These are phyloP conservation scores for Collichthys lucidus DNA, from an alignment of 2,113 vertebrate species.

Conservation along the genomic window DNA sequence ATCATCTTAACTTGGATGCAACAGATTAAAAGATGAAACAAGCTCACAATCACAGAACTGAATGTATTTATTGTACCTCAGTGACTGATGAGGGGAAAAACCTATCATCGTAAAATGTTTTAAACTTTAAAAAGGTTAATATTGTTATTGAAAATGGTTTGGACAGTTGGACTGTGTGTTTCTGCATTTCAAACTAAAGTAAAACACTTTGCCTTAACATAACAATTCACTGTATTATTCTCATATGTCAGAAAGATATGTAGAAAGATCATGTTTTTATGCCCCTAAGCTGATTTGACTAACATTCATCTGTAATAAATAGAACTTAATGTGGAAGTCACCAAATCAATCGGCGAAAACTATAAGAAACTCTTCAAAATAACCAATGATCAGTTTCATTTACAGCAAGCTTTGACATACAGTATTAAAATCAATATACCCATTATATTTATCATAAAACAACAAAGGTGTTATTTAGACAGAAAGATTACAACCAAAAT, in stretches of 20 bases:
- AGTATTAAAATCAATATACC: background rate
- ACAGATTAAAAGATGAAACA: background rate
- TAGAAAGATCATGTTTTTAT: too few species aligned
- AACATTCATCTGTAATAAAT: background rate
- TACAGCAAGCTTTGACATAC: background rate
- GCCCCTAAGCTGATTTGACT: too few species aligned
- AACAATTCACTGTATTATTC: background rate
- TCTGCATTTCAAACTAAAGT: too few species aligned
- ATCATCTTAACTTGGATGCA: background rate
- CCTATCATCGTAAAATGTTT: background rate
- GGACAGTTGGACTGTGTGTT: too few species aligned
- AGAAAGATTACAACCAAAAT: background rate
- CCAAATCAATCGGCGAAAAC: background rate
- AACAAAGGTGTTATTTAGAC: background rate
- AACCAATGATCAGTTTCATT: background rate
- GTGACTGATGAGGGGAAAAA: background rate
- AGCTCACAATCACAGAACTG: background rate
- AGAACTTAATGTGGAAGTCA: background rate
- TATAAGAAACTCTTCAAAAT: background rate
- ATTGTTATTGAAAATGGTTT: background rate
- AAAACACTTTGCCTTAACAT: background rate
- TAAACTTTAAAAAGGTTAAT: background rate
- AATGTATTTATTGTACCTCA: background rate
- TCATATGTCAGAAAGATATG: background rate
- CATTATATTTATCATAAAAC: background rate